Evolutionary conservation across 37 sponge, comb jelly and placozoan genomes (phyloP), one percentile per base, ranked within the genome.

Genomic region (Hexactinellida sp.): DNA sequence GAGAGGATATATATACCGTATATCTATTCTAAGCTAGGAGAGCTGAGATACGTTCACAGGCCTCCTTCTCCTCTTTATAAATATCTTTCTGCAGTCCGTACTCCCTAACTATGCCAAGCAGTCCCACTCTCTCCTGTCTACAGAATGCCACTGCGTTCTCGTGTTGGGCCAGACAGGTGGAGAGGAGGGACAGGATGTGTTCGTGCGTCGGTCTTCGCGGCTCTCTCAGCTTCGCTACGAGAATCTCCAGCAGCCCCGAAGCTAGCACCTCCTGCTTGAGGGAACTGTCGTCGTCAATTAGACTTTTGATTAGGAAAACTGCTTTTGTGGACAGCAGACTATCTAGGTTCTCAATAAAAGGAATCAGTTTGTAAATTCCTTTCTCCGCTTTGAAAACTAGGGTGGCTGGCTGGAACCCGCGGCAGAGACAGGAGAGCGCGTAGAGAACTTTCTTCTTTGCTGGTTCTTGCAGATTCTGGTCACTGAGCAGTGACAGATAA

Each of bases 391-490:
- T 41, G 47, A 41, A 41, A 13, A 13, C 47, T 7, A 25, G 76
- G 3, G 30, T 23, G 76, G 34, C 76, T n/a, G 25, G 3, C 28
- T 10, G 76, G 76, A 16, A 41, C 10, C 47, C 47, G 10, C 47
- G 47, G 13, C 47, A 41, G 47, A 41, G 47, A 41, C 76, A 63
- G 34, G 76, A 63, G 25, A 63, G 34, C 32, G 76, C 76, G 34
- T 63, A 63, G 5, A 63, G 76, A 3, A 63, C 76, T n/a, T 63
- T 63, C 76, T 63, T 63, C 76, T 63, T 63, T n/a, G 3, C 76
- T 7, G 3, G 3, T n/a, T 63, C 76, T 63, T 28, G 19, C 34
- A 63, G 34, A 23, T 28, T 10, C 76, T 10, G 76, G 34, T 63
- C 76, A 25, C 28, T n/a, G 5, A 63, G 25, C 5, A 63, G 76